Conservation (phyloP, 2,113 vertebrate species). For the Lontra canadensis region DNA sequence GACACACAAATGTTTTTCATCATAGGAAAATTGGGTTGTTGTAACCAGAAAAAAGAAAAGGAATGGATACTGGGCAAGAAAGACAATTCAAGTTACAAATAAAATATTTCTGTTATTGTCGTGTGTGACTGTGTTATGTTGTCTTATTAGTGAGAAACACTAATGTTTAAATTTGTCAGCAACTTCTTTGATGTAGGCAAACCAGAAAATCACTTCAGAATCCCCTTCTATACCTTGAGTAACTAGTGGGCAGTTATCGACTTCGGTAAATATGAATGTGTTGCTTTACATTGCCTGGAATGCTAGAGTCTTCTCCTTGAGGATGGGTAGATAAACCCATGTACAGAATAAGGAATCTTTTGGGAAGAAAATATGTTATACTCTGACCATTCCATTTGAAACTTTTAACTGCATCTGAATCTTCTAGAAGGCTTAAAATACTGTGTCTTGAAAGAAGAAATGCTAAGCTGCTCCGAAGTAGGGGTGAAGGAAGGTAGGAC, state of each 20-base stretch:
- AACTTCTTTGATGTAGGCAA: not conserved
- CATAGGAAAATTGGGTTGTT: not conserved
- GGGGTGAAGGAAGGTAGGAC: not conserved
- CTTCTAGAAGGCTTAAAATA: not conserved
- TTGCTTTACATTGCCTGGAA: not conserved
- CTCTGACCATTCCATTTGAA: not conserved
- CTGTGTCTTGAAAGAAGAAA: not conserved
- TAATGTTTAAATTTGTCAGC: not conserved
- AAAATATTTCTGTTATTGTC: not conserved
- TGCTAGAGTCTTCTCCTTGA: not conserved
- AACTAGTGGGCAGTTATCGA: not conserved
- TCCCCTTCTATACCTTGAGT: not conserved
- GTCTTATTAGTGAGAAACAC: not conserved
- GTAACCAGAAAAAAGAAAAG: not conserved
- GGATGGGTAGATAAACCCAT: not conserved
- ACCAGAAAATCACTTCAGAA: not conserved
- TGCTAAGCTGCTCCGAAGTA: not conserved
- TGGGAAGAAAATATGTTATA: not conserved
- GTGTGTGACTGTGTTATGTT: not conserved
- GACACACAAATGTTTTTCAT: not conserved
- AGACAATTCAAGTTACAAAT: not conserved
- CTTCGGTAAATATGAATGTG: not conserved
- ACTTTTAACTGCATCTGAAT: not conserved
- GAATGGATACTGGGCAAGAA: not conserved
- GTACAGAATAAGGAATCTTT: not conserved